Conservation (phyloP, 2,888 invertebrate genomes). For the Caenorhabditis sinica region DNA sequence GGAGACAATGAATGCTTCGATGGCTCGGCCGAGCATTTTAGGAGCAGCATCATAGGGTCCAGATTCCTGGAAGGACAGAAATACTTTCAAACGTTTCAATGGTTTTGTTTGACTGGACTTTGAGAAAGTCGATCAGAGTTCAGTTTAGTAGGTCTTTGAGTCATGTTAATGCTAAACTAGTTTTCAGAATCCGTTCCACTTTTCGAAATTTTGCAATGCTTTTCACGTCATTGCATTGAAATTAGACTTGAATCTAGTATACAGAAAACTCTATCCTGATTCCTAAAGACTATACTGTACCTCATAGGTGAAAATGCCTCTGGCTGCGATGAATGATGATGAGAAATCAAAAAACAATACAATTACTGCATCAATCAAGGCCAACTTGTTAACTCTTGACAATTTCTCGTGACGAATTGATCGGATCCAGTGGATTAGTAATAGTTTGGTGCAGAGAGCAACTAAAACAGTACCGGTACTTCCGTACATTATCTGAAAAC, state of each 20-base stretch:
- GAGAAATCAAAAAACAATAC: slow-evolving; percentile 51
- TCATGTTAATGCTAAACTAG: neutral
- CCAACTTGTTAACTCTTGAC: slow-evolving; percentile 42
- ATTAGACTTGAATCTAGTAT: no score
- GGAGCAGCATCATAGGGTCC: slow-evolving; percentile 47
- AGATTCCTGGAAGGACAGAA: slow-evolving; percentile 3
- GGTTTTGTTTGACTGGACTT: no score
- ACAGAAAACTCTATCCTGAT: neutral
- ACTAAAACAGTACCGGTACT: slow-evolving; percentile 34
- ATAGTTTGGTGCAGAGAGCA: slow-evolving; percentile 25
- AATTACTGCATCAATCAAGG: slow-evolving; percentile 42
- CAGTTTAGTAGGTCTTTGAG: neutral
- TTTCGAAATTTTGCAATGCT: neutral
- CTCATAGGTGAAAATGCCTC: slow-evolving; percentile 44
- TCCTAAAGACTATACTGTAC: neutral
- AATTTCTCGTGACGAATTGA: slow-evolving; percentile 23
- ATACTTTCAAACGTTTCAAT: neutral
- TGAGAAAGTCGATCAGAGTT: neutral
- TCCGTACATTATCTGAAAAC: slow-evolving; percentile 47
- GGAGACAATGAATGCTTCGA: slow-evolving; percentile 36
- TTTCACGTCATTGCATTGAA: neutral
- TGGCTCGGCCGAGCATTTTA: slow-evolving; percentile 50
- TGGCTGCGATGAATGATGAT: slow-evolving; percentile 40
- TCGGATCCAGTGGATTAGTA: slow-evolving; percentile 7
- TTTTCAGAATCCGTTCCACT: neutral